Percentiles rank a stretch among this genome's conserved stretches.
phyloP scores from a whole-genome alignment of 1,140 invertebrate species.

The Eupristina koningsbergeri region DNA sequence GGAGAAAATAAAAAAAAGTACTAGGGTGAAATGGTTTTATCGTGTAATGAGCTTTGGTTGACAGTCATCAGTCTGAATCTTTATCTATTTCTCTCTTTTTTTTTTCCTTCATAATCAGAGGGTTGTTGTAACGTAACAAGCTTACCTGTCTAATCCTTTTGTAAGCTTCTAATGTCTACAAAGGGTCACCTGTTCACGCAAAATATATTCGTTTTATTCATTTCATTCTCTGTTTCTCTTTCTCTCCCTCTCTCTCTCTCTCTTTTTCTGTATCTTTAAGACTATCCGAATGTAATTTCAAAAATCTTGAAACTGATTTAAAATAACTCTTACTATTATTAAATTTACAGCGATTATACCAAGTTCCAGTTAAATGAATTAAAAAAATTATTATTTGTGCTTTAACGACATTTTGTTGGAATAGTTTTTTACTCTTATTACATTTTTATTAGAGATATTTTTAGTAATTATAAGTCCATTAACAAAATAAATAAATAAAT shows the following conservation, averaged over 20 bases:
- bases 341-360: no score
- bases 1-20: not conserved
- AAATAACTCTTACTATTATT: no score
- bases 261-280: not conserved
- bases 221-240: not conserved
- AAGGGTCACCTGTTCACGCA: conserved; percentile 73
- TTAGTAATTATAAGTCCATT: no score
- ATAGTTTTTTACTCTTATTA: no score
- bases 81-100: not conserved
- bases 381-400: no score
- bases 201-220: conserved; percentile 70
- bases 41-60: conserved; percentile 42
- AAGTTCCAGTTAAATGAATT: no score
- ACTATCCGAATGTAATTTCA: no score
- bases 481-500: no score
- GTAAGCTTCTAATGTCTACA: conserved; percentile 74
- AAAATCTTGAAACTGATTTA: no score
- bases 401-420: no score
- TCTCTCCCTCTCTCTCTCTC: not conserved
- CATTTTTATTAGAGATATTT: no score
- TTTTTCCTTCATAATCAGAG: conserved; percentile 29
- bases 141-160: conserved; percentile 73
- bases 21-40: conserved; percentile 29
- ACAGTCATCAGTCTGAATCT: not conserved
- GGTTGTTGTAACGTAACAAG: conserved; percentile 73